phyloP scores from a whole-genome alignment of 2,113 vertebrate genomes.

The Lutjanus erythropterus region DNA sequence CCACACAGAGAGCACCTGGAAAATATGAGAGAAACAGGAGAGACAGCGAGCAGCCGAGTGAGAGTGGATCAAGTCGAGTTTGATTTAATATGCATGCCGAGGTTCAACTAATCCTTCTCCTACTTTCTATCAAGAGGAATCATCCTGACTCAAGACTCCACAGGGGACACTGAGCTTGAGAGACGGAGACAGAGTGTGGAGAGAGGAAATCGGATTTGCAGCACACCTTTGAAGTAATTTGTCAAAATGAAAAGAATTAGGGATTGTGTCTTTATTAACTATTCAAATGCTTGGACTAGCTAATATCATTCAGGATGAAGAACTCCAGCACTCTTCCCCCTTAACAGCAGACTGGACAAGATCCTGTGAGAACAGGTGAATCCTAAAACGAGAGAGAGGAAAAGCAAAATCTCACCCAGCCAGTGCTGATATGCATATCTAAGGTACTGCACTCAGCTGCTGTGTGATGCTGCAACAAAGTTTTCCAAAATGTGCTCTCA shows the following conservation, averaged over 20 bases:
- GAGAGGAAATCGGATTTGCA: conserved; percentile 46
- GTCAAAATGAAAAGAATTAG: conserved; percentile 47
- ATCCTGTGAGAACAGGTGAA: background rate
- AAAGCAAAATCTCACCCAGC: background rate
- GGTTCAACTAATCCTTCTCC: conserved; percentile 56
- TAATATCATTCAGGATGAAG: conserved; percentile 3
- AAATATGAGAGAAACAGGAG: background rate
- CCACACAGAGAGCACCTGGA: conserved; percentile 96
- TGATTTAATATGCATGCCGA: conserved; percentile 49
- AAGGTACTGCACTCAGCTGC: no score
- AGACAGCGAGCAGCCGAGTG: background rate
- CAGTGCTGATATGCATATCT: no score
- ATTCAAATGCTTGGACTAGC: conserved; percentile 3
- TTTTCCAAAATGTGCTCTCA: background rate
- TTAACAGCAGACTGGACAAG: background rate
- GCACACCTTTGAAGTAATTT: conserved; percentile 28
- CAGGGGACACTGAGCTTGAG: conserved; percentile 34
- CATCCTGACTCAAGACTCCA: conserved; percentile 44
- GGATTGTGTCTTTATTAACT: conserved; percentile 7
- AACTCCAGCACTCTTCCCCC: background rate
- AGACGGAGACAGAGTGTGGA: conserved; percentile 22
- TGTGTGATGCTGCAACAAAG: no score
- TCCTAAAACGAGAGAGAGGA: background rate
- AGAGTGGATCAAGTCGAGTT: conserved; percentile 44
- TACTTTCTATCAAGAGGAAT: conserved; percentile 60